Evolutionary conservation across 2,888 invertebrate species (phyloP), one percentile per base, ranked within the genome.

Genomic region (Cheilosia variabilis): DNA sequence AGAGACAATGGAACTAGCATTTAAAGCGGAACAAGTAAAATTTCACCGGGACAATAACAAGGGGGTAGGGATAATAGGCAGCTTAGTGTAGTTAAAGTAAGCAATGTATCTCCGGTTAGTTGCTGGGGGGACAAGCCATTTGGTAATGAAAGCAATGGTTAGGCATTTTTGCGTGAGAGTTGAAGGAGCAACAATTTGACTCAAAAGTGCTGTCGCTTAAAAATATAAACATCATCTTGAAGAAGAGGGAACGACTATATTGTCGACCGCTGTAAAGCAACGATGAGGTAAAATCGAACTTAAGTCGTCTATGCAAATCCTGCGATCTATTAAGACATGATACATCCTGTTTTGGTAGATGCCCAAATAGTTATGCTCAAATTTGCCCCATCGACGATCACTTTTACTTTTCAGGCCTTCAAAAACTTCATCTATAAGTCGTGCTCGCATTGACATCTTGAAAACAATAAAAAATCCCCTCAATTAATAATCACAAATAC

Each of bases 21-120:
- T 76, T 68, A 72, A 86, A 86, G 81, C 81, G 37, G 81, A 81
- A 86, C 81, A 81, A 81, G 81, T 86, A 57, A 80, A 76, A 62
- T 37, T 72, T 81, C 58, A 66, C 62, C 52, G 57, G 66, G 63
- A 45, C 17, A 79, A 17, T 37, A 37, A 37, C 31, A 65, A 37
- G 43, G 69, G 24, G 53, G 43, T 9, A 9, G 47, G 47, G 43
- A 19, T 45, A 69, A 47, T 31, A 50, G 17, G 43, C 66, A 58
- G 62, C 60, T 50, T 37, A 19, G 68, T 75, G 75, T 60, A 55
- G 31, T 66, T 66, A 41, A 66, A 68, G 10, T 53, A 72, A 50
- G 69, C 53, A 55, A n/a, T 66, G 10, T 37, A 63, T 47, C 37
- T 75, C 52, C 24, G 66, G 78, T 83, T 83, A 83, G 72, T 80